Evolutionary conservation across 2,888 invertebrate genomes (phyloP), one percentile per base, ranked within the genome.

Genomic region (Drosophila setosimentum): DNA sequence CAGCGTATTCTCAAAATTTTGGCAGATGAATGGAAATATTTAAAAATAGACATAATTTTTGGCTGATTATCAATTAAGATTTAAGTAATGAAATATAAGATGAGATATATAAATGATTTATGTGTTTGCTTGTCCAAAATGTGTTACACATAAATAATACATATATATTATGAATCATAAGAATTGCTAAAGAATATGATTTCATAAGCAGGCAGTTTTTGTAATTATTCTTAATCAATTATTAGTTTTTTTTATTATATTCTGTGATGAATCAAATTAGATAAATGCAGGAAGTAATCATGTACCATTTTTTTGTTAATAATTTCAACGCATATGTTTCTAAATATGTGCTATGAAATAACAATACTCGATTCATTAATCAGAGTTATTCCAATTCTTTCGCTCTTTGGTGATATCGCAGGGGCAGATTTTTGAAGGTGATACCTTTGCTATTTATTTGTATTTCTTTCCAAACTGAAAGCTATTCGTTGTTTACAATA

Each of bases 51-150:
- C 30, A 21, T 35, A 71, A 59, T 49, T 76, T 68, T 88, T 68
- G 71, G 61, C 83, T 80, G 78, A 76, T 76, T 74, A 72, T 76
- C 82, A 84, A 84, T 80, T 74, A 78, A 72, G 68, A 80, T 80
- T 78, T 76, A 76, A 69, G 69, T 69, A 76, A 68, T 88, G 87
- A 86, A 86, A 88, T 68, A 74, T 68, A 76, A 88, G 83, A 76
- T 81, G 83, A 71, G 64, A 45, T 45, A 71, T 37, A 76, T 86
- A 27, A 61, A 76, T 58, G 60, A 68, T 51, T 50, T 21, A 21
- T 29, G 7, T 42, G 49, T 29, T 57, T 55, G 33, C n/a, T 59
- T 6, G 16, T 50, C 29, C 49, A 58, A 53, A 48, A 50, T 55
- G 33, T 58, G 11, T 29, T 32, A 42, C 11, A 21, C 30, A 51